Evolutionary conservation across 2,888 invertebrate genomes (phyloP), one percentile per base, ranked within the genome.

Genomic region (Ormia ochracea): DNA sequence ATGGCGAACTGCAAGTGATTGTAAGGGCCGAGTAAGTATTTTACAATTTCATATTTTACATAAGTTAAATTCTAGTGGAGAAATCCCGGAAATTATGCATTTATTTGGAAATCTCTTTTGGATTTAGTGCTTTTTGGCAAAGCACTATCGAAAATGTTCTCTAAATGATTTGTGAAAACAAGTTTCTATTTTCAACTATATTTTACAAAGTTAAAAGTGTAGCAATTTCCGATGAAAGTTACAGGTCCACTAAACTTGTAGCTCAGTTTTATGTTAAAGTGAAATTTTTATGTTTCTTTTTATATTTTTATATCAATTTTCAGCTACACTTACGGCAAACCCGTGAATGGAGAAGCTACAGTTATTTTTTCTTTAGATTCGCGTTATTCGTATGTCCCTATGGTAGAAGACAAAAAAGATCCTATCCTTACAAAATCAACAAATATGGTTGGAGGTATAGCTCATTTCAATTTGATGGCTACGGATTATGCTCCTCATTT

Each of bases 281-380:
- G 0, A 6, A 23, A 36, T 26, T 10, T 12, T 14, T 26, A 19
- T 12, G 4, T 23, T 21, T 7, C 4, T 26, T n/a, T 6, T 52
- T 41, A 28, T 3, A 59, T 1, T 38, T 26, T 17, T 1, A n/a
- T 23, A 4, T 1, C 14, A 23, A 31, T 41, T n/a, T 41, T 14
- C 5, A 96, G 96, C 83, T 96, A 96, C 48, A 87, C 86, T 4
- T 88, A 87, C 87, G 97, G 96, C 0, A 93, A 95, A 84, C 94
- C 96, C 19, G 96, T 98, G 0, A 93, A 93, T 87, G 98, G 98
- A 4, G 95, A 96, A 87, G 93, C 95, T 0, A 95, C 96, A 0
- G 94, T 96, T 0, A 21, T 75, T 4, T 33, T 75, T 31, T 17
- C 28, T 38, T 19, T 79, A 3, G 79, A 93, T 93, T 36, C 78